Conservation (phyloP, 2,888 invertebrate species). For the Synergus gifuensis region DNA sequence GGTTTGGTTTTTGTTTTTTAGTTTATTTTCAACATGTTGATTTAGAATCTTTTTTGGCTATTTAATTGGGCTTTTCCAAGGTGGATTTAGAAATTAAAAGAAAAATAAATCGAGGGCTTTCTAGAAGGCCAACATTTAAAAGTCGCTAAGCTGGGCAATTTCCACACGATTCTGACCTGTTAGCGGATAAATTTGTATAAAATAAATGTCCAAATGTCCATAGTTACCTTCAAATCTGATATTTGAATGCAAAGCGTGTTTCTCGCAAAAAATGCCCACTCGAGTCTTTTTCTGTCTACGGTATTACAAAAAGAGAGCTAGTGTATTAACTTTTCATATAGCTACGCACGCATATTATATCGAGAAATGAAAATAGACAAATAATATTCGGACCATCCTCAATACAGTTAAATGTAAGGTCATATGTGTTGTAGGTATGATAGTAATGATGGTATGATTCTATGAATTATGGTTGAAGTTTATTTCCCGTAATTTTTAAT, state of each 20-base stretch:
- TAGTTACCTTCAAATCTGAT: neutral
- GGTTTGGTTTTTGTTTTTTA: no score
- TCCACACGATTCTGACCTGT: neutral
- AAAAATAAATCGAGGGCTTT: no score
- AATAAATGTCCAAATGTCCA: neutral
- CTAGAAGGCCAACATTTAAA: no score
- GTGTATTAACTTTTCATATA: neutral
- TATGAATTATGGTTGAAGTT: neutral
- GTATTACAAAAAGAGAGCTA: neutral
- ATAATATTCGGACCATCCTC: neutral
- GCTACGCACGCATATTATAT: neutral
- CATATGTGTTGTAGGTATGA: no score
- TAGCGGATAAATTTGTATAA: neutral
- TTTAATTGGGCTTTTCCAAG: no score
- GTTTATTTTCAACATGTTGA: no score
- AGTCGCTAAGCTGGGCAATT: no score
- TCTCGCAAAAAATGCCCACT: neutral
- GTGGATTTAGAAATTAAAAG: no score
- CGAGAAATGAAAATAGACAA: neutral
- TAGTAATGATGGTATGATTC: neutral
- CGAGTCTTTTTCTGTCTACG: neutral
- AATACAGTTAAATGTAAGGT: neutral
- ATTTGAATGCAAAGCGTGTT: constrained; percentile 16
- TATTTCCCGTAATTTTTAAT: neutral
- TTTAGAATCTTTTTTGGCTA: no score